Base-by-base conservation (phyloP, 92 coral and sea anemone species). In the Palythoa grandis region DNA sequence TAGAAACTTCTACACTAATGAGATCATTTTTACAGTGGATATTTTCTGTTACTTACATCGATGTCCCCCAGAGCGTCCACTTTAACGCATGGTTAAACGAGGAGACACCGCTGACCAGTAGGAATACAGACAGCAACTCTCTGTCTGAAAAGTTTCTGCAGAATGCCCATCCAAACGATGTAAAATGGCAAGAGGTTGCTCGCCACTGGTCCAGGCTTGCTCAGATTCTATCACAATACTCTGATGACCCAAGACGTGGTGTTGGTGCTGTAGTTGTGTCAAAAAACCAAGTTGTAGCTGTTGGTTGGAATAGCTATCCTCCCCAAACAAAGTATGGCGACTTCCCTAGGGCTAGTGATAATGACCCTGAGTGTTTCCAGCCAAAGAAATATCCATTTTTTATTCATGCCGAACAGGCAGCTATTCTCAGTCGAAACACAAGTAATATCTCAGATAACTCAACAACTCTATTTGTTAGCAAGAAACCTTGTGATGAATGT, bases 401-500 rank as follows among this genome's bases (percentile, higher is more conserved):
- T 12, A 87, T 90, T 78, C 98, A 95, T 83, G 97, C 96, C 9
- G 98, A 95, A 70, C 98, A 95, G 60, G 92, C 92, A 11, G 95
- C 94, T 24, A 80, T 95, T 35, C 83, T 93, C 10, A 53, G 87
- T 7, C 88, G 97, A 58, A 90, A 94, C 90, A 43, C 72, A 25
- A 83, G 90, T 19, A 90, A 93, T 43, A 83, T 95, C 53, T 84
- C 85, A 1, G 87, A 89, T 16, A 53, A 35, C 23, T 86, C 94
- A 25, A 91, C 94, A 50, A 93, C 95, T 25, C 69, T 95, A 86
- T 95, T 90, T 92, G 98, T 95, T 40, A 95, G 87, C 68, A 95
- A 93, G 70, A 90, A 85, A 61, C 98, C 98, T 25, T 95, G 98
- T 40, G 86, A 95, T 70, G 97, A 95, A 39, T 95, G 98, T 78